Evolutionary conservation across 2,888 invertebrate species (phyloP), one percentile per base, ranked within the genome.

Genomic region (Cataglyphis livida): DNA sequence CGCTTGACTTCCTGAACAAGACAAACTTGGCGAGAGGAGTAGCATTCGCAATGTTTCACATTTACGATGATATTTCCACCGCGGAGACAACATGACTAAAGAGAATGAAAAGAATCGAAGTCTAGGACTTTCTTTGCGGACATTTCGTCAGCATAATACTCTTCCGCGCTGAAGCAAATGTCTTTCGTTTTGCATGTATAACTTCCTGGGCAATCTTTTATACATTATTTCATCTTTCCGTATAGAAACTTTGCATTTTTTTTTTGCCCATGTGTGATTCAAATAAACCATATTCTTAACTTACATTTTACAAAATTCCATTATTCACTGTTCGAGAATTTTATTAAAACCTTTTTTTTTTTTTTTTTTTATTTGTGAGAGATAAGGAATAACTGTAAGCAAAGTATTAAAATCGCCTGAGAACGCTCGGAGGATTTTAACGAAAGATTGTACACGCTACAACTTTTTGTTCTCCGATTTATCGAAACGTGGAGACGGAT

Each of bases 171-270:
- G 18, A 12, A 65, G 25, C 59, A 48, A 61, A 78, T 78, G 21
- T 82, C 44, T 51, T 44, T 25, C 38, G 35, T 32, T 65, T 38
- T 61, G 64, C 54, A 87, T 73, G 64, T 79, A 66, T 83, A 76
- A 89, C 82, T 85, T 87, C 78, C 74, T 88, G 78, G 44, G 38
- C 71, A 65, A 81, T 73, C 83, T 81, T 85, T 54, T 35, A 18
- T 82, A 83, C 7, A 83, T 83, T 41, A 85, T 76, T 83, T 82
- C 82, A 83, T 82, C 83, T 68, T 32, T 62, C 59, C 54, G 18
- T 38, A 15, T 28, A 4, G 44, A 2, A 1, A 18, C 18, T 25
- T 25, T 41, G 12, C 1, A 7, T 32, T 44, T 41, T 35, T 35
- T 1, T 28, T 4, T 5, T 4, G 2, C 18, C 38, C 38, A 41